Conservation (phyloP, 2,113 vertebrate genomes). For the Aldabrachelys gigantea region DNA sequence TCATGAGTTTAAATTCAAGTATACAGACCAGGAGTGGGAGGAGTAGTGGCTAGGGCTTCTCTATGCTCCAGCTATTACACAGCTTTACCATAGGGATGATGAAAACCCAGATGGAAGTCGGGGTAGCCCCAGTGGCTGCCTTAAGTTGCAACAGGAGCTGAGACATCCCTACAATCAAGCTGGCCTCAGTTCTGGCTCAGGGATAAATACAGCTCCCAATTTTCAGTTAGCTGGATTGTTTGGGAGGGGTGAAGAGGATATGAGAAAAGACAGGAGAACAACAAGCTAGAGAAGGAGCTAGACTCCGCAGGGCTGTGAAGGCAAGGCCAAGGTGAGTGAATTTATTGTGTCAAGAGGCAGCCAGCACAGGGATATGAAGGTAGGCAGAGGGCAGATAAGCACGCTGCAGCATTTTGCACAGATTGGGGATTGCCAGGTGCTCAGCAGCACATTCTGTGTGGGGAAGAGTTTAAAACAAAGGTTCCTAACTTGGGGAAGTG, state of each 20-base stretch:
- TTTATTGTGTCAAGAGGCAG: neutral
- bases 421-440: neutral
- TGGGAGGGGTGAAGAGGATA: neutral
- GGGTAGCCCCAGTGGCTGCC: neutral
- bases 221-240: neutral
- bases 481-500: too few species aligned
- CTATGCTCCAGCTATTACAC: neutral
- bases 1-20: neutral
- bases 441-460: neutral
- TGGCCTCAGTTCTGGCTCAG: too few species aligned
- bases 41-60: neutral
- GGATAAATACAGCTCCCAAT: neutral
- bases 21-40: neutral
- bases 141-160: neutral
- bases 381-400: neutral
- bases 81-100: neutral
- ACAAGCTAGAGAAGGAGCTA: neutral
- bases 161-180: neutral
- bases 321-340: neutral
- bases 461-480: neutral
- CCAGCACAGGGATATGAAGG: neutral
- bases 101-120: neutral
- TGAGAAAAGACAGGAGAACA: neutral
- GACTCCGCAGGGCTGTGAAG: neutral
- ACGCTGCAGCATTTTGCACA: neutral